Evolutionary conservation across 1,140 invertebrate species (phyloP), one percentile per base, ranked within the genome.

Genomic region (Drosophila yakuba): DNA sequence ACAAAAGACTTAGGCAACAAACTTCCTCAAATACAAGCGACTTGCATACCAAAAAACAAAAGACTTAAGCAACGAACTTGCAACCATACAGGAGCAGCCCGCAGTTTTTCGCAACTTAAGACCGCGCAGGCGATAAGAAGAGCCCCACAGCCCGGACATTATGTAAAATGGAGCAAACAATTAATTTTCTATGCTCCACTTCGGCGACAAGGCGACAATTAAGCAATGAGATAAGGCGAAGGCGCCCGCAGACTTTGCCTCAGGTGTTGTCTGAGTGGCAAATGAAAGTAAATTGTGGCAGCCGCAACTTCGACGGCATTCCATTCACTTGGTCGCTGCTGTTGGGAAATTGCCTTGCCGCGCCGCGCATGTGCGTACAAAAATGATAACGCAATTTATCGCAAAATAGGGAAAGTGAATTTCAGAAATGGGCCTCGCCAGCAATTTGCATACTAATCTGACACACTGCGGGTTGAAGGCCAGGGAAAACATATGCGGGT

Each of bases 121-220:
- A 17, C 28, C 45, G 23, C 45, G 41, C 23, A 28, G 5, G n/a
- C 39, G 60, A 71, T 73, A 69, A 68, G 32, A 56, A 36, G 23
- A 38, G 17, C 1, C 17, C 20, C 17, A 67, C 44, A 32, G 28
- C 36, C 47, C 55, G 32, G 68, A 74, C 72, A 91, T 91, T 91
- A 91, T 91, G 90, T 89, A 91, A 91, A 91, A 89, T 83, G 73
- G 85, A 85, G 68, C 76, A 79, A 64, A 66, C 86, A 90, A 86
- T 90, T 90, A 86, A 88, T 91, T 91, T 91, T 90, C 90, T 91
- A 72, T 91, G 90, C 90, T 91, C 90, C 78, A 91, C 75, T 91
- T 91, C 63, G 52, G 59, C 61, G 66, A 63, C 54, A 54, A 61
- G 78, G 73, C 69, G 77, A 76, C 80, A 80, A 63, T 78, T 75